Conservation (phyloP, 2,797 vertebrate species). For the Lemur catta region DNA sequence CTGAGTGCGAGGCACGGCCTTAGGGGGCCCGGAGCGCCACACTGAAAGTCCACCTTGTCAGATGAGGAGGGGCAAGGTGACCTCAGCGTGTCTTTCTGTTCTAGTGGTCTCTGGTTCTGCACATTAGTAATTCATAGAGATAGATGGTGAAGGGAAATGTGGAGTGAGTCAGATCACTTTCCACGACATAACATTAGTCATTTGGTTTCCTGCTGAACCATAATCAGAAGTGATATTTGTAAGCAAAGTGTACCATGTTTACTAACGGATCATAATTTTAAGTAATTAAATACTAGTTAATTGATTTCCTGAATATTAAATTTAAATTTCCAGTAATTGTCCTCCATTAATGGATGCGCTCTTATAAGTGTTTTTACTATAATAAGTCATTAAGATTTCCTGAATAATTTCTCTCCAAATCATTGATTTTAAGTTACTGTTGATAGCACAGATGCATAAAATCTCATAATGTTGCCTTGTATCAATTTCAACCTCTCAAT, state of each 20-base stretch:
- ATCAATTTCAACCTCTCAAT: slow-evolving; percentile 68
- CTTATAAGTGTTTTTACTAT: slow-evolving; percentile 83
- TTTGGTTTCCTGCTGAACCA: slow-evolving; percentile 62
- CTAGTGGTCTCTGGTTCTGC: background rate
- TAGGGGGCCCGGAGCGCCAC: fast-evolving
- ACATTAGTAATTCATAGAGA: background rate
- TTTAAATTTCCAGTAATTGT: slow-evolving; percentile 86
- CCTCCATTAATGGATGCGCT: slow-evolving; percentile 82
- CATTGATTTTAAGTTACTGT: slow-evolving; percentile 85
- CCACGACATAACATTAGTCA: slow-evolving; percentile 5
- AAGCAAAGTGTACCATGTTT: slow-evolving; percentile 77
- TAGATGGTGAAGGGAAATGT: background rate
- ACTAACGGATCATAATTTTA: slow-evolving; percentile 85
- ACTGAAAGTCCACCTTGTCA: background rate
- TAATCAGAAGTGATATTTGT: slow-evolving; percentile 76
- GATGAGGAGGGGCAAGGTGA: fast-evolving
- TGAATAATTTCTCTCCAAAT: slow-evolving; percentile 84
- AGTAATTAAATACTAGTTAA: slow-evolving; percentile 88
- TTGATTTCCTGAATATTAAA: slow-evolving; percentile 82
- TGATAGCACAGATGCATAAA: slow-evolving; percentile 59
- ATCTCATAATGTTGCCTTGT: slow-evolving; percentile 62
- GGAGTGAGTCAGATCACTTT: slow-evolving; percentile 23
- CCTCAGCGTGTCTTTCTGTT: background rate
- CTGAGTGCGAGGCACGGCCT: background rate
- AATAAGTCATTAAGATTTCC: slow-evolving; percentile 86